phyloP scores from a whole-genome alignment of 53 echinoderm and acorn worm species.

The Actinopyga echinites region DNA sequence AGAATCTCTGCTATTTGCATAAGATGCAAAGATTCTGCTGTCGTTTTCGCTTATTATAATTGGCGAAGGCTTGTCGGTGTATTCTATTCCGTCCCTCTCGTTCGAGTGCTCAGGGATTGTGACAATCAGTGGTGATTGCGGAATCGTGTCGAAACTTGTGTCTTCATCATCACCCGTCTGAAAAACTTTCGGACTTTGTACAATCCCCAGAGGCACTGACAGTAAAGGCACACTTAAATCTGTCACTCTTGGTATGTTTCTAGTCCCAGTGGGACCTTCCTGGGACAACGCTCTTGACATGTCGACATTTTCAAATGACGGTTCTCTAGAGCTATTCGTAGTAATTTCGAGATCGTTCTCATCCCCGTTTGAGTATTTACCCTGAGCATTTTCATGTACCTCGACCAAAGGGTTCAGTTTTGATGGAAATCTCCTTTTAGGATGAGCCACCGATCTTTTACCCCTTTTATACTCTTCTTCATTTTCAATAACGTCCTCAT shows the following conservation, averaged over 20 bases:
- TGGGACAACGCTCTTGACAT: too few relatives aligned
- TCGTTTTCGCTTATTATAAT: too few relatives aligned
- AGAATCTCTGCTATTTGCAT: too few relatives aligned
- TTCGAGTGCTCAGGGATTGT: neutral
- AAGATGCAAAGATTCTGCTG: too few relatives aligned
- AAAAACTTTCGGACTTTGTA: neutral
- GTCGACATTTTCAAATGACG: too few relatives aligned
- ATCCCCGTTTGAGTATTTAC: too few relatives aligned
- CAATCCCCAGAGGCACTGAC: neutral
- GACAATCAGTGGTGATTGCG: neutral
- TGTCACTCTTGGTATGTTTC: neutral
- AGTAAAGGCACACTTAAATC: slow-evolving; percentile 28
- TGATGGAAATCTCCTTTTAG: neutral
- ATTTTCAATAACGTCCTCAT: slow-evolving; percentile 63
- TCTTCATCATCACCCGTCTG: neutral
- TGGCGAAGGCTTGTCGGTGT: too few relatives aligned
- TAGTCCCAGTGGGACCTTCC: too few relatives aligned
- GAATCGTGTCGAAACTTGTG: neutral
- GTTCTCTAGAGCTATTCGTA: too few relatives aligned
- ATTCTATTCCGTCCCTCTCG: neutral
- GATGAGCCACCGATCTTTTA: neutral
- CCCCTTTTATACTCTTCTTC: neutral
- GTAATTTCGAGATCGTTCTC: too few relatives aligned
- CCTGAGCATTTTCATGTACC: too few relatives aligned
- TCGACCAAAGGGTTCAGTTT: too few relatives aligned